A percentile compares a stretch with the other conserved stretches of the same genome.
These are phyloP conservation scores for Corythornis cristatus DNA, from an alignment of 2,113 vertebrate species.

Conservation along the genomic window DNA sequence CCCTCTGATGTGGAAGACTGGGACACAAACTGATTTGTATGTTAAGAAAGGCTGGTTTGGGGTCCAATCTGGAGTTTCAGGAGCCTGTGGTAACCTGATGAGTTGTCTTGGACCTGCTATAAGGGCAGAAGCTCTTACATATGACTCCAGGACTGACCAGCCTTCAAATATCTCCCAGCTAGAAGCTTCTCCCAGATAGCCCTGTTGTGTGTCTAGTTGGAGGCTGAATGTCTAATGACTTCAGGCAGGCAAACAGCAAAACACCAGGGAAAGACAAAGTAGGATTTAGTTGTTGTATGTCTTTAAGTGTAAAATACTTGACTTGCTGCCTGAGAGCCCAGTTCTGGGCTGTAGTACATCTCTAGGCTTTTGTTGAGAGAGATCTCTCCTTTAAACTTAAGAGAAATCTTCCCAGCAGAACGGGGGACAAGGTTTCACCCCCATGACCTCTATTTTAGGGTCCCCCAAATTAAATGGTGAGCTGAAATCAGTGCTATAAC, in stretches of 20 bases:
- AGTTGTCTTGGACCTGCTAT: not conserved
- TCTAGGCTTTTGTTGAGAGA: not conserved
- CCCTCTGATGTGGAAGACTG: not conserved
- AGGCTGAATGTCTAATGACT: not conserved
- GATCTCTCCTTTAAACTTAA: not conserved
- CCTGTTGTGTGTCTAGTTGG: not conserved
- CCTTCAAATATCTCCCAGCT: not conserved
- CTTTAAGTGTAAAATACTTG: not conserved
- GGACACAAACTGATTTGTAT: not conserved
- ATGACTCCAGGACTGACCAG: not conserved
- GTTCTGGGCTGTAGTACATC: not conserved
- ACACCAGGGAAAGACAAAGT: not conserved
- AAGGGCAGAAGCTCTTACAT: not conserved
- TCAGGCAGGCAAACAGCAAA: not conserved
- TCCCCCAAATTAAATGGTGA: not conserved
- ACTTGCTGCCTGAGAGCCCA: not conserved
- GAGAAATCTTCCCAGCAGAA: not conserved
- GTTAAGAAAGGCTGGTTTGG: not conserved
- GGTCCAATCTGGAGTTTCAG: not conserved
- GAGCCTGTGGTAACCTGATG: not conserved
- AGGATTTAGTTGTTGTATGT: rapidly evolving
- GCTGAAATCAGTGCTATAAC: not conserved
- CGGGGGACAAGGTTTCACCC: not conserved
- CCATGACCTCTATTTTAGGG: rapidly evolving
- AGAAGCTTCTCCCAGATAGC: not conserved